Evolutionary conservation across 2,888 invertebrate genomes (phyloP).

Genomic region (Thelaira solivaga): DNA sequence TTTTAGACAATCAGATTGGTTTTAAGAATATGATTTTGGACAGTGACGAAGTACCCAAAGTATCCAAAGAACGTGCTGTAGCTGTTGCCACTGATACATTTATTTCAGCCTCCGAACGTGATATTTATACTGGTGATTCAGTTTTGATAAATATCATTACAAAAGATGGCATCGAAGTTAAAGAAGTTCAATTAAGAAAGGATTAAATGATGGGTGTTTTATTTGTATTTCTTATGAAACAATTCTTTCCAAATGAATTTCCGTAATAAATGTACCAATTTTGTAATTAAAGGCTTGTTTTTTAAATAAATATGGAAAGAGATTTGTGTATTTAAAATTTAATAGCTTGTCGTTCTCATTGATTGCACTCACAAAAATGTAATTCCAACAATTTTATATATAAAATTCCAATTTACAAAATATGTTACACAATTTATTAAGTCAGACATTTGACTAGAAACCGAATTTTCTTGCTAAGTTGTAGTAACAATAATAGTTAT

Average conservation of each 20-base stretch:
- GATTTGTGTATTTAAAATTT: too few relatives aligned
- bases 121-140: conserved; percentile 97
- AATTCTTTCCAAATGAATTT: conserved; percentile 18
- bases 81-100: conserved; percentile 95
- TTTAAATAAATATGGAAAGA: not conserved
- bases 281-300: not conserved
- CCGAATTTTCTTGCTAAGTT: too few relatives aligned
- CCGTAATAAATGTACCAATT: conserved; percentile 24
- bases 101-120: conserved; percentile 97
- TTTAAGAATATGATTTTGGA: conserved; percentile 86
- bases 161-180: conserved; percentile 86
- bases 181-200: conserved; percentile 87
- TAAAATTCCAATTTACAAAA: too few relatives aligned
- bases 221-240: conserved; percentile 3
- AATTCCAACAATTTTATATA: too few relatives aligned
- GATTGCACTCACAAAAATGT: too few relatives aligned
- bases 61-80: conserved; percentile 89
- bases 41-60: conserved; percentile 78
- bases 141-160: conserved; percentile 92
- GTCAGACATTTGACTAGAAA: too few relatives aligned
- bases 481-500: too few relatives aligned
- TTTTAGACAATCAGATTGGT: conserved; percentile 97
- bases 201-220: conserved; percentile 81
- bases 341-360: too few relatives aligned
- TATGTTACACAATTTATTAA: too few relatives aligned